Percentiles rank a stretch among this genome's conserved stretches.
Evolutionary conservation across 2,888 invertebrate genomes (phyloP).

Genomic region (Drosophila meridionalis): DNA sequence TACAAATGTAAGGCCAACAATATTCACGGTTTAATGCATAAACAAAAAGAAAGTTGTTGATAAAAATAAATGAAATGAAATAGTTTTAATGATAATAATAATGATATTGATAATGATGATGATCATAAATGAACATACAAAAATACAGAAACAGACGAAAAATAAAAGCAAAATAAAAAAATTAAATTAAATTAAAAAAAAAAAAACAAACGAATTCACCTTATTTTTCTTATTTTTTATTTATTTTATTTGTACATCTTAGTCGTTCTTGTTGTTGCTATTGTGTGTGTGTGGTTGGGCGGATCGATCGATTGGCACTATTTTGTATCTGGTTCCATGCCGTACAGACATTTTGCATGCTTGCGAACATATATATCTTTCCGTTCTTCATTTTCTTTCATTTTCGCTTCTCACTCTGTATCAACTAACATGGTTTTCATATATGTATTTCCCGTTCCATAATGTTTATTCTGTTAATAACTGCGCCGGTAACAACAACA

Average conservation of each 20-base stretch:
- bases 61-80: constrained; percentile 28
- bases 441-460: constrained; percentile 20
- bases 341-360: constrained; percentile 50
- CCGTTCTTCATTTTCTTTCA: constrained; percentile 27
- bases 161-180: constrained; percentile 51
- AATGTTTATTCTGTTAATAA: constrained; percentile 11
- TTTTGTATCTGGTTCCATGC: constrained; percentile 31
- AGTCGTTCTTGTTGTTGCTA: constrained; percentile 56
- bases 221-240: constrained; percentile 50
- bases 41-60: constrained; percentile 51
- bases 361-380: constrained; percentile 27
- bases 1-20: constrained; percentile 49
- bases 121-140: constrained; percentile 36
- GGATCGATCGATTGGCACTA: neutral
- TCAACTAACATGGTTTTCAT: constrained; percentile 19
- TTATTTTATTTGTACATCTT: constrained; percentile 46
- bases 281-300: constrained; percentile 8
- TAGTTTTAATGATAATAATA: constrained; percentile 46
- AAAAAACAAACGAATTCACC: constrained; percentile 46
- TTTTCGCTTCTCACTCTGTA: constrained; percentile 27
- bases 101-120: constrained; percentile 7
- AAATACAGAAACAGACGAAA: constrained; percentile 60
- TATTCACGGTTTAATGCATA: constrained; percentile 39
- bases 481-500: constrained; percentile 11
- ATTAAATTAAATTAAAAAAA: constrained; percentile 59